A percentile compares a stretch with the other conserved stretches of the same genome.
Evolutionary conservation across 2,888 invertebrate genomes (phyloP).

Genomic region (Drosophila rellima): DNA sequence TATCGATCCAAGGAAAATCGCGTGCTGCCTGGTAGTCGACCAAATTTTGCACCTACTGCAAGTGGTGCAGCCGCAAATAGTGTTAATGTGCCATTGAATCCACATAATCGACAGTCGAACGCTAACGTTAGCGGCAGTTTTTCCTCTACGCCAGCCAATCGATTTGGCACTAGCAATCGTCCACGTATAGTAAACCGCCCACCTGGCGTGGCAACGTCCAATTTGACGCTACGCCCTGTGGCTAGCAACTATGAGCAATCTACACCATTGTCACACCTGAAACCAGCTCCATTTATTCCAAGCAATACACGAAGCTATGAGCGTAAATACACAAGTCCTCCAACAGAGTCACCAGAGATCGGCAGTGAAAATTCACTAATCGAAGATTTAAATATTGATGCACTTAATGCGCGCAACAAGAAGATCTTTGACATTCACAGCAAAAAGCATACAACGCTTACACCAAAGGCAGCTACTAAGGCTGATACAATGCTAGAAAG

Average conservation of each 20-base stretch:
- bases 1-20: constrained; percentile 70
- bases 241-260: constrained; percentile 80
- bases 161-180: constrained; percentile 63
- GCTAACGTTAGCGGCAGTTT: constrained; percentile 8
- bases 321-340: constrained; percentile 82
- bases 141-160: constrained; percentile 39
- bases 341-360: constrained; percentile 73
- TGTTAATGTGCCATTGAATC: constrained; percentile 68
- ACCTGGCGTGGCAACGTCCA: constrained; percentile 72
- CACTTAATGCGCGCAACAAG: constrained; percentile 87
- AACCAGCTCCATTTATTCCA: constrained; percentile 83
- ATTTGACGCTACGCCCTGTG: constrained; percentile 82
- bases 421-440: constrained; percentile 86
- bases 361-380: constrained; percentile 80
- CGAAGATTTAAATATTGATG: constrained; percentile 86
- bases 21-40: constrained; percentile 59
- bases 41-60: constrained; percentile 44
- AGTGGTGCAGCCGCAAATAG: constrained; percentile 19
- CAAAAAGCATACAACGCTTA: constrained; percentile 85
- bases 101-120: constrained; percentile 48
- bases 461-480: constrained; percentile 69
- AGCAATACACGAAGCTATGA: constrained; percentile 84
- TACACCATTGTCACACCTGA: constrained; percentile 75
- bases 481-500: constrained; percentile 45
- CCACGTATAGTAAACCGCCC: constrained; percentile 82